A percentile compares a stretch with the other conserved stretches of the same genome.
Conservation (phyloP, 1,140 invertebrate genomes). For the Conus ventricosus region DNA sequence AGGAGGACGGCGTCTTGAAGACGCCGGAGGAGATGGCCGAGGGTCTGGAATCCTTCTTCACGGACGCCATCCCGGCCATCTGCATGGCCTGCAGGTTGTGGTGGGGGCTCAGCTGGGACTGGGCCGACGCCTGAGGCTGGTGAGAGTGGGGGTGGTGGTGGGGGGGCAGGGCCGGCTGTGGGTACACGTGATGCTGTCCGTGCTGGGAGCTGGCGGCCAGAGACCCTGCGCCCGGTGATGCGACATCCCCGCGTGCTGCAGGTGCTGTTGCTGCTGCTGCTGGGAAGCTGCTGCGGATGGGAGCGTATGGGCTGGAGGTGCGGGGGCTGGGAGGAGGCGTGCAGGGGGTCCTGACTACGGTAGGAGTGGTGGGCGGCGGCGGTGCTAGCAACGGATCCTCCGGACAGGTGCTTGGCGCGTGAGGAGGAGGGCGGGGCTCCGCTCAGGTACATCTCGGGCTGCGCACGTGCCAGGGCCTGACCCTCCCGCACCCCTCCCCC, state of each 20-base stretch:
- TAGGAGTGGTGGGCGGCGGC: conserved; percentile 1
- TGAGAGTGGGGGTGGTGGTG: conserved; percentile 6
- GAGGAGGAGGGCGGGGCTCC: neutral
- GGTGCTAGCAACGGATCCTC: neutral
- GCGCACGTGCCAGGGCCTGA: neutral
- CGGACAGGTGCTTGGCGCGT: neutral
- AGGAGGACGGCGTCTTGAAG: conserved; percentile 24
- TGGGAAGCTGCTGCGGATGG: conserved; percentile 15
- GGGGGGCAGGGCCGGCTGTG: neutral
- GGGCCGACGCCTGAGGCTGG: neutral
- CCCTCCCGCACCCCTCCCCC: neutral
- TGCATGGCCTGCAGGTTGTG: conserved; percentile 2
- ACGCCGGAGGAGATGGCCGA: neutral
- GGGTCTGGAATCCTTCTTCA: neutral
- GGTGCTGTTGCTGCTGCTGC: conserved; percentile 18
- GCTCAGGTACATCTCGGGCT: conserved; percentile 7
- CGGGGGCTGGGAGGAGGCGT: neutral
- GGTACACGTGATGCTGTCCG: neutral
- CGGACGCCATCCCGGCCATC: neutral
- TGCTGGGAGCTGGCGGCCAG: neutral
- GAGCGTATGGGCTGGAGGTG: neutral
- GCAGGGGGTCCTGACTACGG: conserved; percentile 1
- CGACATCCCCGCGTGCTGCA: neutral
- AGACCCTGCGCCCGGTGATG: neutral
- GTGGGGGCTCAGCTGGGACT: neutral